A percentile compares a stretch with the other conserved stretches of the same genome.
These are phyloP conservation scores for Gambusia affinis DNA, from an alignment of 2,113 vertebrate genomes.

Conservation along the genomic window DNA sequence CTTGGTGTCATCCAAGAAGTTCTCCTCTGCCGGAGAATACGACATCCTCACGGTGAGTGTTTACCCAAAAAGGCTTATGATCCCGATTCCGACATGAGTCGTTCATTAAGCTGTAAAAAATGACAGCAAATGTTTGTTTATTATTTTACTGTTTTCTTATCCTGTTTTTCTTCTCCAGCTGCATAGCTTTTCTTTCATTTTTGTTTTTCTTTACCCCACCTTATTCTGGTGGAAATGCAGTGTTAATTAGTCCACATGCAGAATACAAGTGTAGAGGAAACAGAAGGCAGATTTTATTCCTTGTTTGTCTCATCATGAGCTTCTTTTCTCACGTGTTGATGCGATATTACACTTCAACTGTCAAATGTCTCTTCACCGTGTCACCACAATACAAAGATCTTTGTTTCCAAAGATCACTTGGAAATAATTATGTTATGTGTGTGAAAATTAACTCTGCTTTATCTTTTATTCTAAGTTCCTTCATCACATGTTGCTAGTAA, in stretches of 20 bases:
- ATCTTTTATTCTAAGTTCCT: conserved; percentile 17
- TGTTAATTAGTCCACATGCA: conserved; percentile 18
- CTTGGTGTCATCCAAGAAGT: conserved; percentile 93
- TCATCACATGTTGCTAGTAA: conserved; percentile 15
- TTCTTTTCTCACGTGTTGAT: conserved; percentile 2
- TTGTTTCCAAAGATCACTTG: conserved; percentile 5
- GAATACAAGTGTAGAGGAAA: neutral
- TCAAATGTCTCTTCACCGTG: conserved; percentile 1
- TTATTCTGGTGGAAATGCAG: neutral
- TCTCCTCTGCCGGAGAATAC: conserved; percentile 91
- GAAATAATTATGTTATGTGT: conserved; percentile 8
- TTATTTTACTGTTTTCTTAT: conserved; percentile 22
- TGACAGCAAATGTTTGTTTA: conserved; percentile 33
- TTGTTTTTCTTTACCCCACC: neutral
- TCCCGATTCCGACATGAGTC: neutral
- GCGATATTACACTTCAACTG: neutral
- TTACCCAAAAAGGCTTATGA: neutral
- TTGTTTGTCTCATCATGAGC: neutral
- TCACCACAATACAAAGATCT: neutral
- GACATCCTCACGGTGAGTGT: conserved; percentile 95
- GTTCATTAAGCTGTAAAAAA: conserved; percentile 10
- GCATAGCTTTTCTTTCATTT: neutral
- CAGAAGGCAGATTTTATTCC: neutral
- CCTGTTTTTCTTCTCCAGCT: conserved; percentile 9
- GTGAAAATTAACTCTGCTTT: conserved; percentile 7